Conservation (phyloP, 2,113 vertebrate genomes). For the Sialia sialis region DNA sequence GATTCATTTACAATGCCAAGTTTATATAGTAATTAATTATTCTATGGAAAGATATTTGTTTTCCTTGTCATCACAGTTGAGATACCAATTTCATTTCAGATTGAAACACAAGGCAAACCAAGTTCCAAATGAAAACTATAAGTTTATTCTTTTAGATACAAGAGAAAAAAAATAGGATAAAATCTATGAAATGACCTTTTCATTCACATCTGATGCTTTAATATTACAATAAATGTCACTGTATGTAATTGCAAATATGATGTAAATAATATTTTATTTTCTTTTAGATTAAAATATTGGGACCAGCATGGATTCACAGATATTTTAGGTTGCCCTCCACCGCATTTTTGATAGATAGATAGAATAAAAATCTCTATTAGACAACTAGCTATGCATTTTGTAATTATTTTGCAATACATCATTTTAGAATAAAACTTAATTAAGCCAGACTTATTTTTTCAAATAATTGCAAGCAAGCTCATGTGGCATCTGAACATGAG, state of each 20-base stretch:
- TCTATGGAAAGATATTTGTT: not conserved
- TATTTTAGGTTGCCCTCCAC: not conserved
- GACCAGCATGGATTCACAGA: not conserved
- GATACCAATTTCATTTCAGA: not conserved
- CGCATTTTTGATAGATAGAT: not conserved
- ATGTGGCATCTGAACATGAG: not conserved
- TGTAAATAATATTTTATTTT: not conserved
- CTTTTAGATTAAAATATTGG: not conserved
- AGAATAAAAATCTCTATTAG: not conserved
- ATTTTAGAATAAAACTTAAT: not conserved
- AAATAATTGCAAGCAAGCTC: not conserved
- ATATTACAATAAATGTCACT: not conserved
- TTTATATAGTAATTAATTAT: not conserved
- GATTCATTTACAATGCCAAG: not conserved
- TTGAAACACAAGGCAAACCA: not conserved
- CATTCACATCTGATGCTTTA: not conserved
- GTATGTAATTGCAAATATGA: not conserved
- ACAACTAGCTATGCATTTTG: not conserved
- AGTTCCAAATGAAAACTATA: not conserved
- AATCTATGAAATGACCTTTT: not conserved
- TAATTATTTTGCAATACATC: not conserved
- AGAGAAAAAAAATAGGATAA: fast-evolving
- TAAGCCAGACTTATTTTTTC: not conserved
- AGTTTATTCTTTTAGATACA: not conserved
- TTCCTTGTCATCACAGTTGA: not conserved